phyloP scores from a whole-genome alignment of 1,140 invertebrate genomes.

The Drosophila watanabei region DNA sequence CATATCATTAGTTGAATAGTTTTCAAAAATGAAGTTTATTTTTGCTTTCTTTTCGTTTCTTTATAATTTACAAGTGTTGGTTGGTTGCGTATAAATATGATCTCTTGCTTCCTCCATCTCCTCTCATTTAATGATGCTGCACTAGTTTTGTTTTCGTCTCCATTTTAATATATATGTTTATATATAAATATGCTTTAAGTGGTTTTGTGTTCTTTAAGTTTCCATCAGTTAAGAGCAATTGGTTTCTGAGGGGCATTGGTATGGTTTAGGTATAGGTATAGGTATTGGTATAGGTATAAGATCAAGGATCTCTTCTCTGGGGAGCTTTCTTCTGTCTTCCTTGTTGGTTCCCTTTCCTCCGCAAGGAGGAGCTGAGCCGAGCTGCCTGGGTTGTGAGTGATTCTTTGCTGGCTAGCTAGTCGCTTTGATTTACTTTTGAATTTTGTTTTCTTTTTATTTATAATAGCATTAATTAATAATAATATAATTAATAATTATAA shows the following conservation, averaged over 20 bases:
- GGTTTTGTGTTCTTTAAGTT: conserved; percentile 49
- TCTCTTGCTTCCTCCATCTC: conserved; percentile 26
- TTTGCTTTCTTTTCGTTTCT: conserved; percentile 59
- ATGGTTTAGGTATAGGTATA: conserved; percentile 6
- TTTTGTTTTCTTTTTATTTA: conserved; percentile 71
- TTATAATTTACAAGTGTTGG: conserved; percentile 78
- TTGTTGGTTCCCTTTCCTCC: conserved; percentile 7
- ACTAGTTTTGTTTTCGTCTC: conserved; percentile 61
- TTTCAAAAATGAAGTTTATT: conserved; percentile 67
- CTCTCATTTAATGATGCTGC: conserved; percentile 74
- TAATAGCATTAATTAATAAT: conserved; percentile 77
- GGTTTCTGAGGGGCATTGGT: conserved; percentile 28
- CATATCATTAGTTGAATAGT: conserved; percentile 47
- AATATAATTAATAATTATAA: conserved; percentile 85
- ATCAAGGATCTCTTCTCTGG: conserved; percentile 8
- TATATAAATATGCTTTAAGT: conserved; percentile 57
- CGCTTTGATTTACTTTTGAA: conserved; percentile 64
- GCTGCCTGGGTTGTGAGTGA: conserved; percentile 55
- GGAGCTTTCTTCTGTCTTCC: conserved; percentile 28
- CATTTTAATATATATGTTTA: conserved; percentile 58
- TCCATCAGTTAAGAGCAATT: conserved; percentile 65
- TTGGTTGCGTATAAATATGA: conserved; percentile 73
- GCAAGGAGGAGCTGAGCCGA: conserved; percentile 38
- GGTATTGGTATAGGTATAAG: background rate
- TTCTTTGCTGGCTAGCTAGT: conserved; percentile 35